Evolutionary conservation across 1,140 invertebrate species (phyloP).

Genomic region (Magallana ariakensis): DNA sequence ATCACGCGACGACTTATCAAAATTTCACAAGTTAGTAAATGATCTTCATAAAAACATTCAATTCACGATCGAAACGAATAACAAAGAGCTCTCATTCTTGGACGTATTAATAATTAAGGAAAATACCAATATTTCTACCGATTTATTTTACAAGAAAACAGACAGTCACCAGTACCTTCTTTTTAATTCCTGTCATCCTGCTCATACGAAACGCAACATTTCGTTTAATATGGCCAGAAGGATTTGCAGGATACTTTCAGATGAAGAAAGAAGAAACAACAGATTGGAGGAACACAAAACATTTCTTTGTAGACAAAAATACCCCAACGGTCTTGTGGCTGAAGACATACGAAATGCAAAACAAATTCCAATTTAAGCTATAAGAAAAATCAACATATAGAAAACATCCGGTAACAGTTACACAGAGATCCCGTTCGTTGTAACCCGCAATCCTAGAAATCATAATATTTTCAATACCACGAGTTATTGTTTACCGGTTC

Average conservation of each 20-base stretch:
- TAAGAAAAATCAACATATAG: neutral
- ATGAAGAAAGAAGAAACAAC: neutral
- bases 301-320: neutral
- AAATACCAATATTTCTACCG: constrained; percentile 15
- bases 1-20: neutral
- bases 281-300: neutral
- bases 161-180: constrained; percentile 18
- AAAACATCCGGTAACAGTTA: no score
- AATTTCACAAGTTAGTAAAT: constrained; percentile 11
- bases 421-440: no score
- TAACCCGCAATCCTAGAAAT: no score
- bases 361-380: neutral
- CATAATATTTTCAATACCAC: no score
- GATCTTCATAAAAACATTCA: constrained; percentile 14
- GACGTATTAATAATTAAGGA: constrained; percentile 20
- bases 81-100: constrained; percentile 10
- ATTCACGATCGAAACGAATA: constrained; percentile 21
- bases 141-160: constrained; percentile 36
- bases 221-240: neutral
- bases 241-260: neutral
- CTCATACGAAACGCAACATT: neutral
- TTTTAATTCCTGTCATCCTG: neutral
- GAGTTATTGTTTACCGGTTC: no score
- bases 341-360: neutral
- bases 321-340: neutral